phyloP scores from a whole-genome alignment of 2,113 vertebrate genomes.

The Prinia subflava region DNA sequence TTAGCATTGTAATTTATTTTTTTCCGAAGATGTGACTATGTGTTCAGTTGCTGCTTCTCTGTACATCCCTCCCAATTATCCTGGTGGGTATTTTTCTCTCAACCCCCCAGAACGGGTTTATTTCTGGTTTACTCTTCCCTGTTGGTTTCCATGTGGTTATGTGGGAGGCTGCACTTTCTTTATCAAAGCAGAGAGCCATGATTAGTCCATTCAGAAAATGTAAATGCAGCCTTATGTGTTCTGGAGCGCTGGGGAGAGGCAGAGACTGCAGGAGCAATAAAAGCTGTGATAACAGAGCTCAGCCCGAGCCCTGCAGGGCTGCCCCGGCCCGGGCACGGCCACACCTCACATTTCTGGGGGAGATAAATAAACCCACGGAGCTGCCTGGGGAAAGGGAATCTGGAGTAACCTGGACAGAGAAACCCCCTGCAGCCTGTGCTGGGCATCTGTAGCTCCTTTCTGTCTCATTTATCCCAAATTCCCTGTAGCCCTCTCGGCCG shows the following conservation, averaged over 20 bases:
- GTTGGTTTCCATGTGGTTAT: constrained; percentile 57
- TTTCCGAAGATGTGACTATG: background rate
- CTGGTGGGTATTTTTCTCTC: constrained; percentile 59
- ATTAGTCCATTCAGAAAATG: constrained; percentile 76
- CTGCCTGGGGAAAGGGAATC: background rate
- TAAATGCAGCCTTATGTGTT: constrained; percentile 56
- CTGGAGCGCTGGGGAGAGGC: background rate
- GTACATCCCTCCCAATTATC: constrained; percentile 46
- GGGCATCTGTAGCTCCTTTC: background rate
- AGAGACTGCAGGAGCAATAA: constrained; percentile 22
- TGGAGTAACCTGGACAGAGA: background rate
- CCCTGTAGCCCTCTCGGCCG: background rate
- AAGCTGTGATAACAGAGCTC: background rate
- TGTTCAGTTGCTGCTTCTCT: constrained; percentile 45
- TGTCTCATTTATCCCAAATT: background rate
- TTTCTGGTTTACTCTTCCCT: constrained; percentile 62
- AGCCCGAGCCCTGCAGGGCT: background rate
- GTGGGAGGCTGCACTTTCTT: constrained; percentile 60
- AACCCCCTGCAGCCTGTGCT: background rate
- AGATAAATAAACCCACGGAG: background rate
- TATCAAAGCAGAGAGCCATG: constrained; percentile 61
- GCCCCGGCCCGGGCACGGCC: background rate
- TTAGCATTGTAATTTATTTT: background rate
- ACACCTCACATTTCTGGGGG: background rate
- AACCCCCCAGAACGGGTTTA: constrained; percentile 13